These are phyloP conservation scores for Melipona bicolor DNA, from an alignment of 2,888 invertebrate genomes.

Conservation along the genomic window DNA sequence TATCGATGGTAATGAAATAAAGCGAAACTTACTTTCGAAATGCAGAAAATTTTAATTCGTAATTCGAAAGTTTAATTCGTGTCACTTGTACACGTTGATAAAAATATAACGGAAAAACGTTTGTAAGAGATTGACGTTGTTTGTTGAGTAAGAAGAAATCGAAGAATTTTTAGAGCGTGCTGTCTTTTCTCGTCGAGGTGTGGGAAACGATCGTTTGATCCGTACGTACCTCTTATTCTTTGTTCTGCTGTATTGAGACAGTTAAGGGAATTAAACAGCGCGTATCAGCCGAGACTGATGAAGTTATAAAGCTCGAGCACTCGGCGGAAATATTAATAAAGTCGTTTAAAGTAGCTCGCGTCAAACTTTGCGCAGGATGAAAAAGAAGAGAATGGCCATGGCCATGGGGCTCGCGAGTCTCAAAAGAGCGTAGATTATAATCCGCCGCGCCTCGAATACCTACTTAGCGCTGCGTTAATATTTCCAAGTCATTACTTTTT, in stretches of 20 bases:
- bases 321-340: conserved; percentile 22
- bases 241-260: not conserved
- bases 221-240: not conserved
- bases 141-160: no score
- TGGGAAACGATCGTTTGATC: not conserved
- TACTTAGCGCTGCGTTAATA: conserved; percentile 49
- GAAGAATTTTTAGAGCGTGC: no score
- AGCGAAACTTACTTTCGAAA: no score
- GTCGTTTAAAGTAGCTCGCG: conserved; percentile 16
- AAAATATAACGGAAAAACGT: no score
- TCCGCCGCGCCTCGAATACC: conserved; percentile 6
- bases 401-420: not conserved
- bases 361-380: conserved; percentile 23
- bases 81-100: no score
- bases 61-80: no score
- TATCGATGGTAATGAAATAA: no score
- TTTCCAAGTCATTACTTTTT: conserved; percentile 46
- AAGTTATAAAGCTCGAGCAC: not conserved
- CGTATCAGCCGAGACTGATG: not conserved
- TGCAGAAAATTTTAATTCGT: no score
- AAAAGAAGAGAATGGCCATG: conserved; percentile 16
- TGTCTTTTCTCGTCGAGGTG: no score
- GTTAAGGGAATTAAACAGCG: not conserved
- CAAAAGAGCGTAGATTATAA: conserved; percentile 6
- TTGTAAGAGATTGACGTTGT: no score